Percentiles rank a stretch among this genome's conserved stretches.
phyloP scores from a whole-genome alignment of 2,797 vertebrate species.

The Tauraco hartlaubi region DNA sequence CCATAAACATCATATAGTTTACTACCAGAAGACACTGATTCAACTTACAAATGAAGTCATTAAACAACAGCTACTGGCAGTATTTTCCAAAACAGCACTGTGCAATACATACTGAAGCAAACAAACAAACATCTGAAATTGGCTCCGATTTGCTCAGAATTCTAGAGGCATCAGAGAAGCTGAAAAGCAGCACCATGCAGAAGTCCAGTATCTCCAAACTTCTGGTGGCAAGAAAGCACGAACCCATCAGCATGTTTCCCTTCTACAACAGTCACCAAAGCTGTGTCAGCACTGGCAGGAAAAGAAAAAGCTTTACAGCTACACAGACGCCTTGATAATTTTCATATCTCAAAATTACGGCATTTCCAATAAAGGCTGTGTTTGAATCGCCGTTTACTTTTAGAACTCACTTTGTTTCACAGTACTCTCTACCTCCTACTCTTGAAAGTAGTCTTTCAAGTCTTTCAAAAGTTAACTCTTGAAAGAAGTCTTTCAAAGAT shows the following conservation, averaged over 20 bases:
- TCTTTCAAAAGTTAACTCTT: too few species aligned
- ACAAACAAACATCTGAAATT: neutral
- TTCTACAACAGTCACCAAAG: neutral
- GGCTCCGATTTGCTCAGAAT: neutral
- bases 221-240: neutral
- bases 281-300: neutral
- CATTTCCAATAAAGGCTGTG: slow-evolving; percentile 17
- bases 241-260: neutral
- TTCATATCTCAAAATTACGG: neutral
- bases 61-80: neutral
- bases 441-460: too few species aligned
- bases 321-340: neutral
- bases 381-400: slow-evolving; percentile 23
- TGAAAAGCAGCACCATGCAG: neutral
- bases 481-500: slow-evolving; percentile 47
- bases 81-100: neutral
- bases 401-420: slow-evolving; percentile 36
- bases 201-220: neutral
- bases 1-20: neutral
- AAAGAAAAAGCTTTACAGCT: neutral
- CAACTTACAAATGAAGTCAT: neutral
- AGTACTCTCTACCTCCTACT: slow-evolving; percentile 8
- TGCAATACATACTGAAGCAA: neutral
- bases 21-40: neutral
- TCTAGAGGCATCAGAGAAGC: neutral